Conservation (phyloP, 2,888 invertebrate species). For the Bellardia pandia region DNA sequence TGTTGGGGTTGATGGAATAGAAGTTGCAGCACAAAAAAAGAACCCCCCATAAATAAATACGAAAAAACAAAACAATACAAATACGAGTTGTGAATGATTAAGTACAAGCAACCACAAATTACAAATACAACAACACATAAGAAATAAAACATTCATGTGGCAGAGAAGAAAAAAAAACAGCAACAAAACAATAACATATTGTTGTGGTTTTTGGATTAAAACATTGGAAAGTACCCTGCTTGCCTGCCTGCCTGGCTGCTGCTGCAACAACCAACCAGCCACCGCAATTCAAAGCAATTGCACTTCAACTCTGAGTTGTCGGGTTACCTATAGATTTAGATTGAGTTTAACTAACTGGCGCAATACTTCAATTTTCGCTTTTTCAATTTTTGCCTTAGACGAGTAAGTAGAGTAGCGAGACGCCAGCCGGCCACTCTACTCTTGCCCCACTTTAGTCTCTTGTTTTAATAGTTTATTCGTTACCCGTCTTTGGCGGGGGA, state of each 20-base stretch:
- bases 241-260: background rate
- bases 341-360: slow-evolving; percentile 30
- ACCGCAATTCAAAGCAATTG: slow-evolving; percentile 51
- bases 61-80: slow-evolving; percentile 49
- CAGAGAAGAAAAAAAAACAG: slow-evolving; percentile 19
- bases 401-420: slow-evolving; percentile 21
- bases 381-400: background rate
- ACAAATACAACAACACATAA: slow-evolving; percentile 45
- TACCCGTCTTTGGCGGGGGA: slow-evolving; percentile 37
- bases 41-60: slow-evolving; percentile 49
- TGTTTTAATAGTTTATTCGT: background rate
- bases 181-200: slow-evolving; percentile 53
- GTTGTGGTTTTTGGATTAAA: slow-evolving; percentile 55
- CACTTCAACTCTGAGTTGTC: slow-evolving; percentile 40
- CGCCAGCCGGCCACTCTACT: slow-evolving; percentile 17
- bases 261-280: slow-evolving; percentile 28
- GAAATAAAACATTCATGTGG: slow-evolving; percentile 49
- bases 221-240: slow-evolving; percentile 52
- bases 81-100: slow-evolving; percentile 71
- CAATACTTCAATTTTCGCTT: slow-evolving; percentile 45
- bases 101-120: slow-evolving; percentile 70
- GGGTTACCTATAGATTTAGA: slow-evolving; percentile 38
- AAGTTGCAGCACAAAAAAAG: slow-evolving; percentile 46
- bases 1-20: slow-evolving; percentile 62
- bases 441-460: slow-evolving; percentile 13